phyloP scores from a whole-genome alignment of 2,797 vertebrate genomes.

The Oryzias sinensis region DNA sequence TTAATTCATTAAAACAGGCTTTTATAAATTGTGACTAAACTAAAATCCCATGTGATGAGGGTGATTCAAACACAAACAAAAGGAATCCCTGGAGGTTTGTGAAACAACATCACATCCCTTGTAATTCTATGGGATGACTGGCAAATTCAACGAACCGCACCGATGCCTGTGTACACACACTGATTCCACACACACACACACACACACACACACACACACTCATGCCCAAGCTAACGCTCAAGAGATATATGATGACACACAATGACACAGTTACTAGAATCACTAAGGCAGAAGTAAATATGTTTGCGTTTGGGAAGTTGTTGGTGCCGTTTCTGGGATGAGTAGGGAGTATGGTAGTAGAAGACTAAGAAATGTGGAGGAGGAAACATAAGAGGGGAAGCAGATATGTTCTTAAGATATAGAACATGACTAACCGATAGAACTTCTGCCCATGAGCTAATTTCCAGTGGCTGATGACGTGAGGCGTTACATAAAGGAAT shows the following conservation, averaged over 20 bases:
- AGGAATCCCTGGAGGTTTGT: background rate
- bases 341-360: background rate
- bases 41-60: no score
- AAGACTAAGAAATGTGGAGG: constrained; percentile 7
- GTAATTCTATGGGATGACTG: background rate
- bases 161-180: constrained; percentile 12
- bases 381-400: background rate
- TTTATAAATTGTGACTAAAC: no score
- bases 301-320: constrained; percentile 1
- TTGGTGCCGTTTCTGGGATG: constrained; percentile 7
- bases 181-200: background rate
- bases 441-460: constrained; percentile 8
- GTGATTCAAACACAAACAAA: background rate
- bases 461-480: constrained; percentile 8
- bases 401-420: background rate
- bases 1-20: no score
- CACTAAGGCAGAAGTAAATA: constrained; percentile 12
- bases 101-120: constrained; percentile 1
- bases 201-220: background rate
- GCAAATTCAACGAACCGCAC: constrained; percentile 10
- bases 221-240: background rate
- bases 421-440: background rate
- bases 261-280: constrained; percentile 13
- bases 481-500: constrained; percentile 34
- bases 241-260: background rate